phyloP scores from a whole-genome alignment of 2,888 invertebrate genomes.

The Holacanthella duospinosa region DNA sequence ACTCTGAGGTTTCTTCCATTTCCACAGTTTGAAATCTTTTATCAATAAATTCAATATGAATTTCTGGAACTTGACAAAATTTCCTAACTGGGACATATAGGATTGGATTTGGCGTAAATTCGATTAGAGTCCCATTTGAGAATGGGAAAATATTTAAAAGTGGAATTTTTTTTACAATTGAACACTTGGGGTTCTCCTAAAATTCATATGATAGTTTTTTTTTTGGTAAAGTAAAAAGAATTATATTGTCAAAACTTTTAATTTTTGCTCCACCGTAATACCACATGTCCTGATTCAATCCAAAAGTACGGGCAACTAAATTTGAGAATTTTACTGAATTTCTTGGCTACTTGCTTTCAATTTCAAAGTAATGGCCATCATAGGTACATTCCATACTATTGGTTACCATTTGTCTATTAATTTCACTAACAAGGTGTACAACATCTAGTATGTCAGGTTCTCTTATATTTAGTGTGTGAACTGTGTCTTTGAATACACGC shows the following conservation, averaged over 20 bases:
- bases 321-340: too few species aligned
- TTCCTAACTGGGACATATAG: not conserved
- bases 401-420: not conserved
- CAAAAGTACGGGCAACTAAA: too few species aligned
- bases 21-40: not conserved
- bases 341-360: not conserved
- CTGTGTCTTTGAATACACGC: not conserved
- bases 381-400: not conserved
- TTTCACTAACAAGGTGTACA: not conserved
- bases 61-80: not conserved
- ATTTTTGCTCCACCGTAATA: not conserved
- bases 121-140: too few species aligned
- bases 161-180: too few species aligned
- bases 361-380: not conserved
- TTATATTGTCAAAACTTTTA: too few species aligned
- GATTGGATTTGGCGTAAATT: not conserved
- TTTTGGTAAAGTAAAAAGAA: too few species aligned
- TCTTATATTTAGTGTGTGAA: not conserved
- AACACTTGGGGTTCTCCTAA: too few species aligned
- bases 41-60: not conserved
- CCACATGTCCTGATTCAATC: not conserved
- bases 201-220: too few species aligned
- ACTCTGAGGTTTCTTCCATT: not conserved
- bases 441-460: not conserved
- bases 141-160: too few species aligned